These are phyloP conservation scores for Portunus trituberculatus DNA, from an alignment of 1,140 invertebrate species.

Conservation along the genomic window DNA sequence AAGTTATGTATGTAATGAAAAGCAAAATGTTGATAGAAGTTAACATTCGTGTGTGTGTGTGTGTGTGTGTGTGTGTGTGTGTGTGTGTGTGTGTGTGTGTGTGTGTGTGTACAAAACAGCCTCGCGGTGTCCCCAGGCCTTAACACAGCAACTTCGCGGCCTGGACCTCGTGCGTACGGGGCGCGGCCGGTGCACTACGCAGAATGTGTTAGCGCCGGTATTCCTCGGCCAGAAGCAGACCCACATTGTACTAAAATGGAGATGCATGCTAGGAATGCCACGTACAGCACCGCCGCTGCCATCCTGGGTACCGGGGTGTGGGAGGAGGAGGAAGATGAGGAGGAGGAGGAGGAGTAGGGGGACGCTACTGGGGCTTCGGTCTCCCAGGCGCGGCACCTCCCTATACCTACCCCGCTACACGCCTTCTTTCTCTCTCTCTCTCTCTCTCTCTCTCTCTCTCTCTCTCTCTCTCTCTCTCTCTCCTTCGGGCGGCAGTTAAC, in stretches of 20 bases:
- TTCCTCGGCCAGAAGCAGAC: not conserved
- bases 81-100: too few relatives aligned
- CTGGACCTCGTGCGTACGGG: not conserved
- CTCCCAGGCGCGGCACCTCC: not conserved
- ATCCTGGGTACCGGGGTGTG: not conserved
- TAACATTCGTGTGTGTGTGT: not conserved
- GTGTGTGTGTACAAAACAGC: not conserved
- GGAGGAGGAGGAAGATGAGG: not conserved
- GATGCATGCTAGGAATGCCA: constrained; percentile 45
- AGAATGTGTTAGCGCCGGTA: constrained; percentile 8
- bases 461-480: constrained; percentile 17
- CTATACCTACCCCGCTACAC: not conserved
- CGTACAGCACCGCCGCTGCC: not conserved
- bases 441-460: constrained; percentile 9
- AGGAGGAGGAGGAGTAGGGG: not conserved
- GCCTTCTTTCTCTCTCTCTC: not conserved
- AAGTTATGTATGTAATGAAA: not conserved
- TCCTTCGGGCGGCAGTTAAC: not conserved
- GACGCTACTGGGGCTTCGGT: not conserved
- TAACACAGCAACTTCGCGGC: not conserved
- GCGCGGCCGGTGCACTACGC: not conserved
- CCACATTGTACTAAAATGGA: constrained; percentile 49
- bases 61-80: not conserved
- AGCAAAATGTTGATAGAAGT: not conserved
- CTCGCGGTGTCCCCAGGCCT: not conserved